Evolutionary conservation across 2,797 vertebrate genomes (phyloP).

Genomic region (Oreochromis grahami): DNA sequence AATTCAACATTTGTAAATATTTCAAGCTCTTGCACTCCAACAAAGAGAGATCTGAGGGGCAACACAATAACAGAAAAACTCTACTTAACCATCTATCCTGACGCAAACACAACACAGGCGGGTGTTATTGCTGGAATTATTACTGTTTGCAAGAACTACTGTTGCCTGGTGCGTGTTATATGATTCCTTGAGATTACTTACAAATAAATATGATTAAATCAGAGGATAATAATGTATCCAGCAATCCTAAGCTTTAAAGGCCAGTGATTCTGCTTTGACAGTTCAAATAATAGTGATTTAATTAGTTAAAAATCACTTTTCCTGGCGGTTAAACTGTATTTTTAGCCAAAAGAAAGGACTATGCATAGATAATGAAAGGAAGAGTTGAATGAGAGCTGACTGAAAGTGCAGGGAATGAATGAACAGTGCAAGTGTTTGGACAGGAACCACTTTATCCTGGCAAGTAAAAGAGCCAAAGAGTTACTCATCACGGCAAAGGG

Average conservation of each 20-base stretch:
- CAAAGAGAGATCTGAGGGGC: slow-evolving; percentile 59
- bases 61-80: slow-evolving; percentile 48
- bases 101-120: slow-evolving; percentile 32
- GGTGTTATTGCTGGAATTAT: slow-evolving; percentile 17
- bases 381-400: slow-evolving; percentile 14
- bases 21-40: slow-evolving; percentile 57
- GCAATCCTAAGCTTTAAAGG: not conserved
- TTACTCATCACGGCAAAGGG: slow-evolving; percentile 21
- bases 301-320: not conserved
- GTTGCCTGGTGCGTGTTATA: not conserved
- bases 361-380: not conserved
- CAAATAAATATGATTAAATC: not conserved
- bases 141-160: not conserved
- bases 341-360: not conserved
- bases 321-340: not conserved
- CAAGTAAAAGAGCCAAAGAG: slow-evolving; percentile 8
- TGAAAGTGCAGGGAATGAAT: slow-evolving; percentile 5
- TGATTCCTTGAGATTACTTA: not conserved
- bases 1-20: slow-evolving; percentile 68
- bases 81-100: slow-evolving; percentile 36
- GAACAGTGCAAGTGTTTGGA: slow-evolving; percentile 19
- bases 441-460: slow-evolving; percentile 22
- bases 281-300: not conserved
- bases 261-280: not conserved
- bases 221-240: not conserved